These are phyloP conservation scores for Basileuterus tristriatus DNA, from an alignment of 2,797 vertebrate genomes.

Conservation along the genomic window DNA sequence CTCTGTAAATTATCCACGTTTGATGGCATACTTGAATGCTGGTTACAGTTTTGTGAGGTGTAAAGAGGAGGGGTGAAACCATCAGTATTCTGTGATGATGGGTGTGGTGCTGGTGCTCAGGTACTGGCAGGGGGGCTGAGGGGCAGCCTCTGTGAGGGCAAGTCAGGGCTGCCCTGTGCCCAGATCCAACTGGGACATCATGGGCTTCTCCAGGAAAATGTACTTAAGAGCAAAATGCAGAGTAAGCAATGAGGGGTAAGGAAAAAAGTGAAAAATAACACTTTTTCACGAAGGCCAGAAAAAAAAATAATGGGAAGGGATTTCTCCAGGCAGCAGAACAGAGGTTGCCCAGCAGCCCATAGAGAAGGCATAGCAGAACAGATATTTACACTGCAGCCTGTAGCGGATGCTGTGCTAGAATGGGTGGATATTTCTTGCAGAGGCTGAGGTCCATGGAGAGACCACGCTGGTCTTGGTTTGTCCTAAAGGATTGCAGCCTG, in stretches of 20 bases:
- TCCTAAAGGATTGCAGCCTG: background rate
- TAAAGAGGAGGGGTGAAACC: background rate
- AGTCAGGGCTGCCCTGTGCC: background rate
- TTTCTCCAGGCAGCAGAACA: background rate
- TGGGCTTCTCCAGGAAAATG: rapidly evolving
- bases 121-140: background rate
- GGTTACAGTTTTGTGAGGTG: background rate
- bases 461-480: background rate
- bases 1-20: rapidly evolving
- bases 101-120: rapidly evolving
- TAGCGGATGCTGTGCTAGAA: background rate
- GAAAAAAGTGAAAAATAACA: background rate
- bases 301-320: background rate
- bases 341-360: background rate
- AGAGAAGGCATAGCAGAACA: rapidly evolving
- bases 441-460: background rate
- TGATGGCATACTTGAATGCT: background rate
- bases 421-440: background rate
- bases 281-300: too few relatives aligned
- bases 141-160: background rate
- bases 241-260: background rate
- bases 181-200: rapidly evolving
- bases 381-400: too few relatives aligned
- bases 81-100: too few relatives aligned
- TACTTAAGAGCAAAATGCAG: background rate